Evolutionary conservation across 2,113 vertebrate species (phyloP).

Genomic region (Coracopsis vasa): DNA sequence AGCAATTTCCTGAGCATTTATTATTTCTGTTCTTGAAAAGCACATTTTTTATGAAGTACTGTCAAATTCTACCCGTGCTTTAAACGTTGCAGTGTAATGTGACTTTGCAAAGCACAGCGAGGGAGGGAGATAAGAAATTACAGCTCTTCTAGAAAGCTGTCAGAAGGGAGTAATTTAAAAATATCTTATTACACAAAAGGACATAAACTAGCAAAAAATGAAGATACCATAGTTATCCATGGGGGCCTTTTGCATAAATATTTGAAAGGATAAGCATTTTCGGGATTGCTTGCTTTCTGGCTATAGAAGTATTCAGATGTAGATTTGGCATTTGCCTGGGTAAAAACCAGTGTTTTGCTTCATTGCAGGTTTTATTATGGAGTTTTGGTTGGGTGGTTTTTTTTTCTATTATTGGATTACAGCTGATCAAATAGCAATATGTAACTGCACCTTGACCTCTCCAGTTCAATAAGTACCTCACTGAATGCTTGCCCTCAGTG

Average conservation of each 20-base stretch:
- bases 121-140: not conserved
- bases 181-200: not conserved
- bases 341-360: not conserved
- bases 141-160: not conserved
- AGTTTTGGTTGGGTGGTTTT: rapidly evolving
- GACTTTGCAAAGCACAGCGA: not conserved
- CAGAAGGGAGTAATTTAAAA: not conserved
- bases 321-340: not conserved
- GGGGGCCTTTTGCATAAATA: not conserved
- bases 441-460: not conserved
- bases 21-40: conserved; percentile 12
- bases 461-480: not conserved
- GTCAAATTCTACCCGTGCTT: not conserved
- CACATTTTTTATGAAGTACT: not conserved
- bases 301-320: not conserved
- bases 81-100: not conserved
- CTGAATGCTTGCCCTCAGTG: not conserved
- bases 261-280: not conserved
- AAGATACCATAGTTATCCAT: not conserved
- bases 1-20: not conserved
- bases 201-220: not conserved
- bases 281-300: not conserved
- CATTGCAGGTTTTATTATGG: rapidly evolving
- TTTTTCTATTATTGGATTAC: not conserved
- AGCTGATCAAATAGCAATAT: not conserved